These are phyloP conservation scores for Steatornis caripensis DNA, from an alignment of 2,113 vertebrate species.

Conservation along the genomic window DNA sequence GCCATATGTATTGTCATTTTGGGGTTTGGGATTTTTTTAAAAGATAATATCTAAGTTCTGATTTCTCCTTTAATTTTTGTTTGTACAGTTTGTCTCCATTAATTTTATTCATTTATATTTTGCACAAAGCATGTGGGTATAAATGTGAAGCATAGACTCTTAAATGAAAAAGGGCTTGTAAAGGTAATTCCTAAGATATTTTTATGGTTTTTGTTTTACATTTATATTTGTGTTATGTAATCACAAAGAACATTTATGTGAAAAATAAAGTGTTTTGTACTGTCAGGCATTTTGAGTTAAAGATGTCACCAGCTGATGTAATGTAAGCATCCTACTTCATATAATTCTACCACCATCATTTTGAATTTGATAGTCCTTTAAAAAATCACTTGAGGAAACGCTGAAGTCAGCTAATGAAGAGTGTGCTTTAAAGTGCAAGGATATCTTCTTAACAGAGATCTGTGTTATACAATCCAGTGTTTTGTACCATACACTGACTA, in stretches of 20 bases:
- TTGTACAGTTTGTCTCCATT: not conserved
- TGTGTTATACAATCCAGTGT: not conserved
- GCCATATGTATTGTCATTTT: not conserved
- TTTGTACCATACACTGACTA: not conserved
- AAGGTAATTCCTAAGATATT: not conserved
- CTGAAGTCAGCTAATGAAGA: not conserved
- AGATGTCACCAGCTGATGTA: not conserved
- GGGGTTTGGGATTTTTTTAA: rapidly evolving
- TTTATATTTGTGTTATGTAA: not conserved
- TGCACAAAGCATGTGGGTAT: not conserved
- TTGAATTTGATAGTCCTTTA: not conserved
- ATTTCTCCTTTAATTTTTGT: not conserved
- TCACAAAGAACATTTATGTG: not conserved
- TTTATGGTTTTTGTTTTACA: not conserved
- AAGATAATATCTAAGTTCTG: not conserved
- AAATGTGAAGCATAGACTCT: not conserved
- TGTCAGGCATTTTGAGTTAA: not conserved
- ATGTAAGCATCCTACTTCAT: not conserved
- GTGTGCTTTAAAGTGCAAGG: not conserved
- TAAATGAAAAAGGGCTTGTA: not conserved
- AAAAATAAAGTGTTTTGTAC: not conserved
- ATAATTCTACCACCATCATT: not conserved
- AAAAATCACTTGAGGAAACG: not conserved
- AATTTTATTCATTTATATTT: not conserved
- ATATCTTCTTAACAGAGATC: not conserved